Base-by-base conservation (phyloP, 2,797 vertebrate species). In the Thalassophryne amazonica region DNA sequence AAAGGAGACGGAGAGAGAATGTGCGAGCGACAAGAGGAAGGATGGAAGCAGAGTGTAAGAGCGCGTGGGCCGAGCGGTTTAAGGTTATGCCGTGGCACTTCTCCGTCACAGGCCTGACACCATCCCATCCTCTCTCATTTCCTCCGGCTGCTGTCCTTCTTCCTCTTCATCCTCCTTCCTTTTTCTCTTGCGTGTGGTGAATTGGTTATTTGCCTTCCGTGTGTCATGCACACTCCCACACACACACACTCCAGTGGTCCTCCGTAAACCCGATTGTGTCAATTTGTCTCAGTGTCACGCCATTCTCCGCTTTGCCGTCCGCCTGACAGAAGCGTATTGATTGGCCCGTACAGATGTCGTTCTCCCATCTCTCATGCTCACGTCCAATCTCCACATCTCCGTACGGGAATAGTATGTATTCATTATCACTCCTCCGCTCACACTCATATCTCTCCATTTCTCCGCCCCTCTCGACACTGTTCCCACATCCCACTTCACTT, bases 251-350 rank as follows among this genome's bases (percentile, higher is more conserved):
- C 40, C 66, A 47, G 75, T 80, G 83, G 76, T 76, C 88, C 86
- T 82, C 68, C 13, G 60, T 57, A 62, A 56, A 81, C 87, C 74
- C 81, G 80, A 90, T 86, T 73, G 84, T 84, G 83, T 87, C 81
- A 38, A 89, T 90, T 88, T 88, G 79, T 89, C 86, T 86, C 77
- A 60, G 69, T 83, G 87, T 86, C 84, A 84, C 29, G 48, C 60
- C 58, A 61, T 78, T 88, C 84, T 87, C 83, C 81, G 85, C 85
- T 88, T 89, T 83, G 79, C 87, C 85, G 85, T 86, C 83, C 80
- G 77, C 69, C 80, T 72, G 83, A 86, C 83, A 78, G 57, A 55
- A 60, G 67, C 51, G 80, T 86, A 88, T 88, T 80, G 87, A 89
- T 86, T 85, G 85, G 84, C 75, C 69, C 52, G 37, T 73, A 69